A percentile compares a stretch with the other conserved stretches of the same genome.
Conservation (phyloP, 2,113 vertebrate genomes). For the Ciconia stormi region DNA sequence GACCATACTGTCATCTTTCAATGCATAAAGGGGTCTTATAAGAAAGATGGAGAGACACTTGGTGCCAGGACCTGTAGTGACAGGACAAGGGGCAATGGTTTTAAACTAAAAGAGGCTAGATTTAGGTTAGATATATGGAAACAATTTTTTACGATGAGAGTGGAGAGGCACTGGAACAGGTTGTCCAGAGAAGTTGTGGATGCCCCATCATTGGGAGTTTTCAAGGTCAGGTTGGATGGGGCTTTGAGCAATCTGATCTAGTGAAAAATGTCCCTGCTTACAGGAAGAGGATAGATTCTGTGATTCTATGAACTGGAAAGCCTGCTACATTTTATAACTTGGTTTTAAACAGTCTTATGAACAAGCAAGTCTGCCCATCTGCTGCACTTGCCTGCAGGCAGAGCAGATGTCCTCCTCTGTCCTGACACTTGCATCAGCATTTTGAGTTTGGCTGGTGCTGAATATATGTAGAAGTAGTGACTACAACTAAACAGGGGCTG, state of each 20-base stretch:
- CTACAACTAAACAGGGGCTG: not conserved
- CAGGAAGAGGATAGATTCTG: too few relatives aligned
- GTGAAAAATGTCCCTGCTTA: not conserved
- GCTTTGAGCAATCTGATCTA: not conserved
- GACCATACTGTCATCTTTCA: not conserved
- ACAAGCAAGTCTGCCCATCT: not conserved
- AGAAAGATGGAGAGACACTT: too few relatives aligned
- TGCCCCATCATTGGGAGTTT: not conserved
- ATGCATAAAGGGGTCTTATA: too few relatives aligned
- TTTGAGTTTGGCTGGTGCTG: not conserved
- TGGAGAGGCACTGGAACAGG: not conserved
- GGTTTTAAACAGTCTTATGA: not conserved
- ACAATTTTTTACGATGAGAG: not conserved
- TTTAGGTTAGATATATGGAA: not conserved
- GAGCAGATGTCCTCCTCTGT: not conserved
- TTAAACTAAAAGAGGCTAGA: not conserved
- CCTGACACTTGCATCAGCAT: not conserved
- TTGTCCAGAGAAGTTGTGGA: not conserved
- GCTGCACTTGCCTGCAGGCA: not conserved
- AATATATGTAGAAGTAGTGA: not conserved
- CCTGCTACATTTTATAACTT: not conserved
- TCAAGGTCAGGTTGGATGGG: not conserved
- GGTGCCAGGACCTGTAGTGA: too few relatives aligned
- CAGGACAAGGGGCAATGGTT: not conserved
- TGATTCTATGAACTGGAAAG: not conserved